Evolutionary conservation across 2,888 invertebrate species (phyloP).

Genomic region (Harmothoe impar): DNA sequence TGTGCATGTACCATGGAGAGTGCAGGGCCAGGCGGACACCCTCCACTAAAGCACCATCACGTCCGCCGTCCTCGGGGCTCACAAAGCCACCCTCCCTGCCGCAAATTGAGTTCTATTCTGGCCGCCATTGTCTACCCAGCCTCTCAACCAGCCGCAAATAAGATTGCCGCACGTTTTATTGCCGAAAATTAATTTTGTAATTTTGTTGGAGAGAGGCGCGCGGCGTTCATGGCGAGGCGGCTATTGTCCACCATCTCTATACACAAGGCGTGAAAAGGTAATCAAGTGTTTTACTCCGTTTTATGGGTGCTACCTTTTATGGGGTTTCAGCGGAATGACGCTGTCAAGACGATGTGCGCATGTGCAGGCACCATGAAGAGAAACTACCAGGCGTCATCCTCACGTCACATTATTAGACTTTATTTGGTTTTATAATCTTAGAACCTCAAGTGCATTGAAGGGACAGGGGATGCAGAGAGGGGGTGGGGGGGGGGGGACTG

Average conservation of each 20-base stretch:
- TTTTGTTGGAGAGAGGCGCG: slow-evolving; percentile 28
- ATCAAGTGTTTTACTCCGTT: neutral
- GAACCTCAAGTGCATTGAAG: no score
- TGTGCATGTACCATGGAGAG: no score
- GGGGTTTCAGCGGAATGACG: neutral
- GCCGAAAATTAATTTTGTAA: slow-evolving; percentile 42
- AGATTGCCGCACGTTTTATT: slow-evolving; percentile 35
- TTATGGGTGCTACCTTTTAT: neutral
- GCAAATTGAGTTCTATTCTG: slow-evolving; percentile 29
- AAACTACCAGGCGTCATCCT: neutral
- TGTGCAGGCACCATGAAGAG: neutral
- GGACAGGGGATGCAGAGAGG: no score
- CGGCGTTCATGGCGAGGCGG: neutral
- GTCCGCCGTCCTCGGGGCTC: neutral
- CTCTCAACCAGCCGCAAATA: neutral
- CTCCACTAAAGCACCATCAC: neutral
- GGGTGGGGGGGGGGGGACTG: no score
- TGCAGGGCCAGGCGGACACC: neutral
- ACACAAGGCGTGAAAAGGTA: slow-evolving; percentile 29
- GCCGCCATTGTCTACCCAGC: neutral
- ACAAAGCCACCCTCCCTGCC: neutral
- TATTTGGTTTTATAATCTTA: no score
- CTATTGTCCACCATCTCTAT: neutral
- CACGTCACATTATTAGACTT: no score
- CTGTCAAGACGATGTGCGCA: neutral